These are phyloP conservation scores for Myiotriccus ornatus DNA, from an alignment of 2,797 vertebrate species.

Conservation along the genomic window DNA sequence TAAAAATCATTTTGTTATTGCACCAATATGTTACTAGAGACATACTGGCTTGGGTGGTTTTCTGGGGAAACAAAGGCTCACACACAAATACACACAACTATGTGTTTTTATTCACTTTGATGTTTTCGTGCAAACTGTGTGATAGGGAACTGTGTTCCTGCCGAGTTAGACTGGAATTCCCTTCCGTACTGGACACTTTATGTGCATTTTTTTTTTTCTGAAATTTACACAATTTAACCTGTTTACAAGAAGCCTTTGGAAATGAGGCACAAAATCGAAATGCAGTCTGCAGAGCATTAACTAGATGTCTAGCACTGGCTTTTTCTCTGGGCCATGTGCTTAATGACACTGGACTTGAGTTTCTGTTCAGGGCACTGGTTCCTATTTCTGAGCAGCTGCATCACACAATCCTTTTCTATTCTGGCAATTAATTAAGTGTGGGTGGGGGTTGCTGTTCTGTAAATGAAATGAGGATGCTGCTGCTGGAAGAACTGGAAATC, in stretches of 20 bases:
- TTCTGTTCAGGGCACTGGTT: not conserved
- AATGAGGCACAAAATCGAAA: not conserved
- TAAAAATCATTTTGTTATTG: not conserved
- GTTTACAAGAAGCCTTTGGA: not conserved
- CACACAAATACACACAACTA: not conserved
- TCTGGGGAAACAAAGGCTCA: rapidly evolving
- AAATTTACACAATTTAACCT: not conserved
- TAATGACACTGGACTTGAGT: not conserved
- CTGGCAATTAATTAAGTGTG: not conserved
- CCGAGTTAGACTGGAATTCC: not conserved
- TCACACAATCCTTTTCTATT: not conserved
- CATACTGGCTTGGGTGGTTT: not conserved
- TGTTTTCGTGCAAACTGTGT: not conserved
- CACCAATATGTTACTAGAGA: not conserved
- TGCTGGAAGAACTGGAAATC: not conserved
- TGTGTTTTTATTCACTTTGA: not conserved
- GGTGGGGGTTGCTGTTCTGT: not conserved
- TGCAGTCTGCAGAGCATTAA: not conserved
- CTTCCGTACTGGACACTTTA: not conserved
- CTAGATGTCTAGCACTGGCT: not conserved
- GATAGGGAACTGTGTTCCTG: not conserved
- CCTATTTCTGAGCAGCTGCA: not conserved
- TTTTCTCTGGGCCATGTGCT: not conserved
- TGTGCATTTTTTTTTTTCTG: not conserved
- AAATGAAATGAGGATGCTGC: not conserved